Conservation (phyloP, 2,888 invertebrate species). For the Netelia melanura region DNA sequence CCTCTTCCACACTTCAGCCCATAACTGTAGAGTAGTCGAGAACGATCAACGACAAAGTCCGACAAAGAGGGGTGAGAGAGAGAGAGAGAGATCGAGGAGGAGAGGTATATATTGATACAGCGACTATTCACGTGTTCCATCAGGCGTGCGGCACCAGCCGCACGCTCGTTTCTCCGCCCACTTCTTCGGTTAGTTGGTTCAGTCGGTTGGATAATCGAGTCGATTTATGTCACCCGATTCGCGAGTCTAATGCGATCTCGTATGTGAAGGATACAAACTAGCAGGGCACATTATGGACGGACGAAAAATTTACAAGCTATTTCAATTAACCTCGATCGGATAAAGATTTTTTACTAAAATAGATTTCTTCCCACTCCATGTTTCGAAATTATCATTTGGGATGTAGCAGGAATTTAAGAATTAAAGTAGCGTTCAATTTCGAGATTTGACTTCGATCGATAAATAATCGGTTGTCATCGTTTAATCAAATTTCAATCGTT, state of each 20-base stretch:
- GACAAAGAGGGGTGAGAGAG: neutral
- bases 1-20: slow-evolving; percentile 1
- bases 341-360: neutral
- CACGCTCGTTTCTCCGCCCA: slow-evolving; percentile 34
- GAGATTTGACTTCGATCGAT: too few species aligned
- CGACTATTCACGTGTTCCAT: slow-evolving; percentile 56
- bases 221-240: slow-evolving; percentile 59
- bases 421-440: too few species aligned
- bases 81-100: neutral
- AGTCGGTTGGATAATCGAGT: slow-evolving; percentile 60
- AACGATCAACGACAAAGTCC: slow-evolving; percentile 36
- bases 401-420: too few species aligned
- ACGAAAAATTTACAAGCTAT: neutral
- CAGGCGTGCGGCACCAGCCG: slow-evolving; percentile 37
- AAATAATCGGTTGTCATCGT: too few species aligned
- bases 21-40: slow-evolving; percentile 30
- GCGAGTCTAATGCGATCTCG: slow-evolving; percentile 29
- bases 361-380: too few species aligned
- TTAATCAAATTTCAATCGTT: too few species aligned
- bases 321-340: neutral
- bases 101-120: slow-evolving; percentile 62
- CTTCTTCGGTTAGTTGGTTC: slow-evolving; percentile 49
- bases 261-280: neutral
- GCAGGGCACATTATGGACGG: neutral
- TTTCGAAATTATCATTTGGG: too few species aligned